Base-by-base conservation (phyloP, 2,113 vertebrate genomes). In the Dascyllus trimaculatus region DNA sequence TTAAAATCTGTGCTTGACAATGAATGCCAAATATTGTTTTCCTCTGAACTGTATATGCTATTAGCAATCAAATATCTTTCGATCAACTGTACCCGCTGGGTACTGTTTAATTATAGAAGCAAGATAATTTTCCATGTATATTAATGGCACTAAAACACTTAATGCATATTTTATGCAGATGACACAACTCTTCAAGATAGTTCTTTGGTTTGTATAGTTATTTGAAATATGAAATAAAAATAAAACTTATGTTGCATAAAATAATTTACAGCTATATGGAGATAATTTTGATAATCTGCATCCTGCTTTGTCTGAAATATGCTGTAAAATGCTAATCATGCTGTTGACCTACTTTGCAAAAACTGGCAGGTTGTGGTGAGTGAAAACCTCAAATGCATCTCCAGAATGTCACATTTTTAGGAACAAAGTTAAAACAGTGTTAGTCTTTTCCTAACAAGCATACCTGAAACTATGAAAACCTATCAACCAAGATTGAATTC, bases 341-440 rank as follows among this genome's bases (percentile, higher is more conserved):
- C 38, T 54, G 46, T 56, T 49, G 11, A 54, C 40, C 80, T 71
- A 71, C 35, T 66, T 68, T 29, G 45, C 26, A 29, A 38, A 54
- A 54, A 69, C 11, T 14, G 19, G 18, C n/a, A 13, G 48, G 14
- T 24, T 61, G 4, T 53, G 49, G n/a, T 71, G 60, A 49, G 15
- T 49, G 70, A 45, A 45, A 51, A 45, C 10, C 21, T 56, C 32
- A 62, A 46, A 14, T 43, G 13, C 15, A 43, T 15, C 40, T 15
- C 40, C 40, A 43, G 40, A 68, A 32, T 25, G 2, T 40, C 9
- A 43, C 26, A 10, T n/a, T 48, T 43, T 38, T 19, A 66, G 4
- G n/a, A 52, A 22, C 43, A 38, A 17, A 46, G 11, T 21, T 8
- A 38, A 38, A 26, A 57, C 35, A 38, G 48, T 4, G 1, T 19